phyloP scores from a whole-genome alignment of 2,113 vertebrate genomes.

The Neotoma lepida region DNA sequence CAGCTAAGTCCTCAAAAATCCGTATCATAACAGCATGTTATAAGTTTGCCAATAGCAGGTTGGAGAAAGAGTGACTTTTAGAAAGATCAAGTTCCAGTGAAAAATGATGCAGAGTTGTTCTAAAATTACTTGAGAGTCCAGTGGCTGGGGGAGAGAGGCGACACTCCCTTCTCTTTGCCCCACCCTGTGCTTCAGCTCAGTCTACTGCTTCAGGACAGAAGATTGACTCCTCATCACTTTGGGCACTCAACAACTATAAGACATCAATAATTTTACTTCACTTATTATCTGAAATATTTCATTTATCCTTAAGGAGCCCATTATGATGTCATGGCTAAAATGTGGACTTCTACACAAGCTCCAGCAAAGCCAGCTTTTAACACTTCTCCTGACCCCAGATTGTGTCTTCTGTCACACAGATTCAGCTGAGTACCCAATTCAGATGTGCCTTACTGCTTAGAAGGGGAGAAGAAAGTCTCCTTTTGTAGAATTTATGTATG shows the following conservation, averaged over 20 bases:
- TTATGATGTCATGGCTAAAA: background rate
- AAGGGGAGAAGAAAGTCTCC: background rate
- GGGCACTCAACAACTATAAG: background rate
- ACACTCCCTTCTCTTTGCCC: background rate
- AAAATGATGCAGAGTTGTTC: constrained; percentile 8
- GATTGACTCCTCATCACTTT: background rate
- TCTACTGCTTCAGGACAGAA: background rate
- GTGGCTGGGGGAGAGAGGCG: background rate
- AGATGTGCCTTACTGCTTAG: background rate
- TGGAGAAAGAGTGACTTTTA: background rate
- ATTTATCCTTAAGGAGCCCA: constrained; percentile 7
- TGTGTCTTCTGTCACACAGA: background rate
- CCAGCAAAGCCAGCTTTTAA: background rate
- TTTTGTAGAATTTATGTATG: background rate
- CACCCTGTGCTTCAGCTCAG: background rate
- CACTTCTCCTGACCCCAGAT: background rate
- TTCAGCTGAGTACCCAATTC: background rate
- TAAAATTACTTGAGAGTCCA: background rate
- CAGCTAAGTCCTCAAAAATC: constrained; percentile 53
- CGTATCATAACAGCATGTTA: background rate
- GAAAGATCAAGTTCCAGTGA: constrained; percentile 37
- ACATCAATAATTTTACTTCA: background rate
- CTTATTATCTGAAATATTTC: background rate
- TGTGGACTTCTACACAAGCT: background rate
- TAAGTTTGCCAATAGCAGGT: background rate